Conservation (phyloP, 1,140 invertebrate species). For the Lordiphosa stackelbergi region DNA sequence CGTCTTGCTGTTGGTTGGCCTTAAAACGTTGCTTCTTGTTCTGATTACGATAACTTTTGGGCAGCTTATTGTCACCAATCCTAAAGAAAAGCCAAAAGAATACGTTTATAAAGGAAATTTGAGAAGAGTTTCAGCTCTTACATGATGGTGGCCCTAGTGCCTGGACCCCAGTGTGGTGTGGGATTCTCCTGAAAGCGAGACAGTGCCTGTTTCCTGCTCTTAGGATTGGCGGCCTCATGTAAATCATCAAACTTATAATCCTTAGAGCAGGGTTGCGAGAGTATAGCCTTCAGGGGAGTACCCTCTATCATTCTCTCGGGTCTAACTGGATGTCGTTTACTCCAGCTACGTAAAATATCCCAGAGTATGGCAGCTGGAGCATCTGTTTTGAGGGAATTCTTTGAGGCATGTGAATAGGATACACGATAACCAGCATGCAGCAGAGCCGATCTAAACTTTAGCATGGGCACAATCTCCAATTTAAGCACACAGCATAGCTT, state of each 20-base stretch:
- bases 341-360: slow-evolving; percentile 94
- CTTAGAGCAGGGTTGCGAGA: slow-evolving; percentile 78
- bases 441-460: slow-evolving; percentile 90
- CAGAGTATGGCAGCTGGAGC: slow-evolving; percentile 92
- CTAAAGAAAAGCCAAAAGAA: slow-evolving; percentile 63
- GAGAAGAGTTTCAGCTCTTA: slow-evolving; percentile 69
- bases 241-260: slow-evolving; percentile 82
- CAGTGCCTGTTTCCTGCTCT: slow-evolving; percentile 84
- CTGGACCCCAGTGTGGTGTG: slow-evolving; percentile 92
- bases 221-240: slow-evolving; percentile 87
- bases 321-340: slow-evolving; percentile 82
- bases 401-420: slow-evolving; percentile 93
- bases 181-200: slow-evolving; percentile 93
- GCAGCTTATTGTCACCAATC: slow-evolving; percentile 80
- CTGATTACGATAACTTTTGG: slow-evolving; percentile 81
- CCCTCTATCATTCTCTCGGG: slow-evolving; percentile 79
- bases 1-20: slow-evolving; percentile 17
- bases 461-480: slow-evolving; percentile 82
- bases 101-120: not conserved
- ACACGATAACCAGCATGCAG: slow-evolving; percentile 95
- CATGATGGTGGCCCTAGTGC: slow-evolving; percentile 84
- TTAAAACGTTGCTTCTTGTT: slow-evolving; percentile 78
- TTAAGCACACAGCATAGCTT: slow-evolving; percentile 83
- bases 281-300: slow-evolving; percentile 80
- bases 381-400: slow-evolving; percentile 94